These are phyloP conservation scores for Folsomia candida DNA, from an alignment of 2,888 invertebrate genomes.

Conservation along the genomic window DNA sequence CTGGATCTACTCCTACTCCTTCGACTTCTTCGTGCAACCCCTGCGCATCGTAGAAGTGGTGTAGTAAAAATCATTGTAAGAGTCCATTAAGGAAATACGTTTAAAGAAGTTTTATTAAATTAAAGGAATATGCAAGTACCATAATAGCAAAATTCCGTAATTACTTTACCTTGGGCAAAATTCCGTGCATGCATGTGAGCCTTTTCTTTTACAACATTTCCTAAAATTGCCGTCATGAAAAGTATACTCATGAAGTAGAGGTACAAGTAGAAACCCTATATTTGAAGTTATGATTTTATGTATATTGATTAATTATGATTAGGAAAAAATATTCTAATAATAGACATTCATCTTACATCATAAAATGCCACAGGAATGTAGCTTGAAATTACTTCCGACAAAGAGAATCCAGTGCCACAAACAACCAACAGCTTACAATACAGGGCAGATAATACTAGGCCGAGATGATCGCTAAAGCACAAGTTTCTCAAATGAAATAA, in stretches of 20 bases:
- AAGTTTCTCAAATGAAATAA: slow-evolving; percentile 42
- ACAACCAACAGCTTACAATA: slow-evolving; percentile 91
- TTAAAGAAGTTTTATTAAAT: too few species aligned
- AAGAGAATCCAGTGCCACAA: slow-evolving; percentile 91
- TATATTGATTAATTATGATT: background rate
- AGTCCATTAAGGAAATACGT: too few species aligned
- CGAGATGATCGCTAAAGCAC: slow-evolving; percentile 76
- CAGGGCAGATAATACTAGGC: slow-evolving; percentile 84
- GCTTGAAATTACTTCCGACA: slow-evolving; percentile 92
- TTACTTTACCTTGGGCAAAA: slow-evolving; percentile 30
- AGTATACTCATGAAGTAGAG: slow-evolving; percentile 82
- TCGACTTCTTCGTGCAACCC: too few species aligned
- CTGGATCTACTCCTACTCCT: background rate
- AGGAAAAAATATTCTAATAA: background rate
- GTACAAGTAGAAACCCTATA: slow-evolving; percentile 77
- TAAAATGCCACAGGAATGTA: slow-evolving; percentile 91
- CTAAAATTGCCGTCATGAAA: slow-evolving; percentile 79
- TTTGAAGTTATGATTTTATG: background rate
- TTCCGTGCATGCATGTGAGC: slow-evolving; percentile 39
- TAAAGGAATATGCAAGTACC: too few species aligned
- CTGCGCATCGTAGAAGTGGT: too few species aligned
- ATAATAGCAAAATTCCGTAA: background rate
- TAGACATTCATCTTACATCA: slow-evolving; percentile 63
- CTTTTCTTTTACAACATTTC: slow-evolving; percentile 67
- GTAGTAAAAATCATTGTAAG: too few species aligned